Evolutionary conservation across 2,797 vertebrate genomes (phyloP), one percentile per base, ranked within the genome.

Genomic region (Otus scops): DNA sequence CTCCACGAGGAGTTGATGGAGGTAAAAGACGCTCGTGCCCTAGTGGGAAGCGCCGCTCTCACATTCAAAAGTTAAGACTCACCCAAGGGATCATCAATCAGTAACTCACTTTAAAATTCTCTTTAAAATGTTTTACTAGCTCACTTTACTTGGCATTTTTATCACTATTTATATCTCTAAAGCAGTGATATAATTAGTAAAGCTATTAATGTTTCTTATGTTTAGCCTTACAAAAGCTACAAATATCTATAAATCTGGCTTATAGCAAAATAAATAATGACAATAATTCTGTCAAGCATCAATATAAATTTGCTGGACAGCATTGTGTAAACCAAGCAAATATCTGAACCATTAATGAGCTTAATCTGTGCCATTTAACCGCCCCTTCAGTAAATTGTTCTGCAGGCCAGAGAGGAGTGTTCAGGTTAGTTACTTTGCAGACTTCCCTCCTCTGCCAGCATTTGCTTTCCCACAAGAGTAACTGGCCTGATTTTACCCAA

Each of bases 171-270:
- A 54, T 97, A 97, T 97, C 95, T 96, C 86, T 97, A 97, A 97
- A 98, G 92, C 94, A 97, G 95, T 95, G 93, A 97, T 97, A 97
- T 97, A 98, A 98, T 98, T 98, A 98, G 96, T 95, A 96, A 98
- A 97, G 97, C 96, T 97, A 96, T 97, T 97, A 98, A 97, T 98
- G 95, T 97, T 98, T 98, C 97, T 97, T 97, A 96, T 96, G 86
- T 96, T 97, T 97, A 96, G 94, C 78, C 94, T 97, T 97, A 95
- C 65, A 90, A 97, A 97, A 94, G 81, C 89, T 92, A 97, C 94
- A 97, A 96, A 97, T 96, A 94, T 83, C 96, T 95, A 97, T 97
- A 98, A 98, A 98, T 98, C 97, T 97, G 85, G 47, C 94, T 97
- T 97, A 97, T 74, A 96, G 96, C 79, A 95, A 97, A 98, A 96